These are phyloP conservation scores for Antedon mediterranea DNA, from an alignment of 53 echinoderm and acorn worm genomes.

Conservation along the genomic window DNA sequence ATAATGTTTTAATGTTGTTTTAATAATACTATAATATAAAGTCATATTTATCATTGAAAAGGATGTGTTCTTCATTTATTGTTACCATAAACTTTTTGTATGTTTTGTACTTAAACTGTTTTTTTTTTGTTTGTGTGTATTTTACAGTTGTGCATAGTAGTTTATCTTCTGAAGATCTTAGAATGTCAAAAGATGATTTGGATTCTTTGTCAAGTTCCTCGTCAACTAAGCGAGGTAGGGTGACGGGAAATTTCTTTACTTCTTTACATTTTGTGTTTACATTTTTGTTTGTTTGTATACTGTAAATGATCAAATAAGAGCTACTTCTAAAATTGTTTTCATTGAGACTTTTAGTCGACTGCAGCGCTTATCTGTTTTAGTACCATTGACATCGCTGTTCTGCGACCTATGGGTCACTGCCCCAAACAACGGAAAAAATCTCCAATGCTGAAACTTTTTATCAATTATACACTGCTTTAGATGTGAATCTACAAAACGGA, in stretches of 20 bases:
- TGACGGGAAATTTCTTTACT: neutral
- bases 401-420: too few relatives aligned
- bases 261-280: neutral
- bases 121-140: neutral
- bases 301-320: neutral
- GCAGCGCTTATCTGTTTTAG: too few relatives aligned
- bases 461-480: too few relatives aligned
- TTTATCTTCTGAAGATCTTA: constrained; percentile 53
- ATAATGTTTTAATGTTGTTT: too few relatives aligned
- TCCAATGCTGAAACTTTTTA: too few relatives aligned
- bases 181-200: constrained; percentile 39
- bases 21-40: too few relatives aligned
- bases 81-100: neutral
- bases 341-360: too few relatives aligned
- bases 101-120: neutral
- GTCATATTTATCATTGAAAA: too few relatives aligned
- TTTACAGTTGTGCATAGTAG: constrained; percentile 9
- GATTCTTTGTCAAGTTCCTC: neutral
- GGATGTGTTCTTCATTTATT: too few relatives aligned
- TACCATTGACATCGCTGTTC: too few relatives aligned
- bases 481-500: too few relatives aligned
- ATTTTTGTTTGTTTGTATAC: neutral
- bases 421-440: too few relatives aligned
- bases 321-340: neutral
- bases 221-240: neutral